These are phyloP conservation scores for Ips typographus DNA, from an alignment of 1,140 invertebrate genomes.

Conservation along the genomic window DNA sequence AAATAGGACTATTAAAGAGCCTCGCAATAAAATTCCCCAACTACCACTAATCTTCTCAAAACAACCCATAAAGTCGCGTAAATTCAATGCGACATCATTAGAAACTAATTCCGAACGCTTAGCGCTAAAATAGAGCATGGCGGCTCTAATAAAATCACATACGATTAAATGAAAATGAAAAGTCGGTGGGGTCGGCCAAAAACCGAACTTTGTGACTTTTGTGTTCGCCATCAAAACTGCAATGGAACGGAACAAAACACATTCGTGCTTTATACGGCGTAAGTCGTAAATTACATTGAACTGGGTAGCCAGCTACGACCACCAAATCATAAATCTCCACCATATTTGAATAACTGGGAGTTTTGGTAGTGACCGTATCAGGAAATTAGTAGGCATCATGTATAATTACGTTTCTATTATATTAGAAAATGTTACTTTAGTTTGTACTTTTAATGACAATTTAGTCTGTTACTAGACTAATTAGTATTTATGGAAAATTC, in stretches of 20 bases:
- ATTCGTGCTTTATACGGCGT: conserved; percentile 15
- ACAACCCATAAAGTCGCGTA: not conserved
- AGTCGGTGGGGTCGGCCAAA: not conserved
- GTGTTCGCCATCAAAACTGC: conserved; percentile 8
- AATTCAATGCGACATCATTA: not conserved
- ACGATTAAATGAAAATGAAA: conserved; percentile 10
- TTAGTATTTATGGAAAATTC: no score
- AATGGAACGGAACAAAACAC: conserved; percentile 14
- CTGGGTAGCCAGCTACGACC: conserved; percentile 4
- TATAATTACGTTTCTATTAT: no score
- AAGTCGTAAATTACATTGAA: conserved; percentile 15
- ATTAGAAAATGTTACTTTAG: no score
- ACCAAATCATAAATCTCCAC: conserved; percentile 15
- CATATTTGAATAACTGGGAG: conserved; percentile 18
- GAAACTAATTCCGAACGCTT: not conserved
- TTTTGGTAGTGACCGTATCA: conserved; percentile 2
- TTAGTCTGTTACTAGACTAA: no score
- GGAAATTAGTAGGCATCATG: no score
- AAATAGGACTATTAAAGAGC: no score
- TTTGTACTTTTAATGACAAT: no score
- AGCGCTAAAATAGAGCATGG: not conserved
- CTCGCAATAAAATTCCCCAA: not conserved
- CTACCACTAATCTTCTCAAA: not conserved
- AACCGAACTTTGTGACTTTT: conserved; percentile 9
- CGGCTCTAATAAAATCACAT: conserved; percentile 6